These are phyloP conservation scores for Isoperla grammatica DNA, from an alignment of 2,888 invertebrate species.

Conservation along the genomic window DNA sequence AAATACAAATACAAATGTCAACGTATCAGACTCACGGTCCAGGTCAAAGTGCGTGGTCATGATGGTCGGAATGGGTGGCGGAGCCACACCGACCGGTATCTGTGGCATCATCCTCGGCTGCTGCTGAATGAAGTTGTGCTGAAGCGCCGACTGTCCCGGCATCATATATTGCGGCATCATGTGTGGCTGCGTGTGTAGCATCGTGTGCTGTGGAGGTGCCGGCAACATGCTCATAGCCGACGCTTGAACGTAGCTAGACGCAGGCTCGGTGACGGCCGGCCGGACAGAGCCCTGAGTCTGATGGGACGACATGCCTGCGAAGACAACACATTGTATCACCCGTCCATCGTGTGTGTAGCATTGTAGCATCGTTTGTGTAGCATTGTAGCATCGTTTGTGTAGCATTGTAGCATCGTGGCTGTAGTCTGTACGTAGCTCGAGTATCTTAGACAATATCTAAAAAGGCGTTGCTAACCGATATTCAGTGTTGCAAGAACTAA, in stretches of 20 bases:
- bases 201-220: not conserved
- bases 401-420: no score
- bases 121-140: conserved; percentile 16
- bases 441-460: no score
- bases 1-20: no score
- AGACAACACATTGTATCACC: conserved; percentile 16
- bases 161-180: conserved; percentile 52
- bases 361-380: no score
- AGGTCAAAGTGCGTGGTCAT: conserved; percentile 38
- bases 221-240: not conserved
- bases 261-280: no score
- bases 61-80: conserved; percentile 39
- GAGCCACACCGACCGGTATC: conserved; percentile 27
- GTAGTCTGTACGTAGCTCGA: no score
- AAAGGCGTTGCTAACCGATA: no score
- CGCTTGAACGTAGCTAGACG: not conserved
- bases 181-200: conserved; percentile 39
- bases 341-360: no score
- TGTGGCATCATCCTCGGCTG: conserved; percentile 30
- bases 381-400: no score
- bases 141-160: conserved; percentile 10
- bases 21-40: conserved; percentile 34
- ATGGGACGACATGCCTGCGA: conserved; percentile 10
- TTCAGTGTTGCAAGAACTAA: no score
- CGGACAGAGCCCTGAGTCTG: no score